Conservation (phyloP, 2,113 vertebrate species). For the Nymphicus hollandicus region DNA sequence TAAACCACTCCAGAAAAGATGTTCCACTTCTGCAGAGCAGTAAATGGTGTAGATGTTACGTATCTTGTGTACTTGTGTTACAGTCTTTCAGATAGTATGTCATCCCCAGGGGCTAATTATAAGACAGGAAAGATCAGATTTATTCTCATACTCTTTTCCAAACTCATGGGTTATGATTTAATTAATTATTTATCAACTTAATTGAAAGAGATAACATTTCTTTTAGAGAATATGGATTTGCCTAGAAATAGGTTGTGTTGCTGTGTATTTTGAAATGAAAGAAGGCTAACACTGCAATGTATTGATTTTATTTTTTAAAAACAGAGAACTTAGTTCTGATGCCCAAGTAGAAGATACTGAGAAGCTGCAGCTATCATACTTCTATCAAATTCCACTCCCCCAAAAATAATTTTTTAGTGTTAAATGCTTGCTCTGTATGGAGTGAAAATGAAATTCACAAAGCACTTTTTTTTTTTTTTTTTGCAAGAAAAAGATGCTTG, state of each 20-base stretch:
- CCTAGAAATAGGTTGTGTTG: not conserved
- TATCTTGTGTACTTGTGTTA: not conserved
- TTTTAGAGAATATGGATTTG: not conserved
- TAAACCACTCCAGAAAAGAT: not conserved
- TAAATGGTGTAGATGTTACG: not conserved
- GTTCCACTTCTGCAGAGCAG: not conserved
- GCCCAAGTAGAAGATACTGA: not conserved
- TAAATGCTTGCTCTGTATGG: not conserved
- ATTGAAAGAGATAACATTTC: not conserved
- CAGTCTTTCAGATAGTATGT: not conserved
- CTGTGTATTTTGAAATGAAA: not conserved
- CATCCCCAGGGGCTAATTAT: not conserved
- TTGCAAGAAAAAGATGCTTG: not conserved
- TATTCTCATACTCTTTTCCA: not conserved
- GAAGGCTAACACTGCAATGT: not conserved
- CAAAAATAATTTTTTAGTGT: not conserved
- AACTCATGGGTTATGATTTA: not conserved
- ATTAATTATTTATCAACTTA: not conserved
- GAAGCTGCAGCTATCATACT: not conserved
- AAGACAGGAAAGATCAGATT: not conserved
- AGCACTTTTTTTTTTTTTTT: not conserved
- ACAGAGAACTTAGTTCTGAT: not conserved
- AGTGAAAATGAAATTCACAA: not conserved
- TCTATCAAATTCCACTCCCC: not conserved
- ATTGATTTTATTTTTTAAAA: not conserved